A percentile compares a stretch with the other conserved stretches of the same genome.
Evolutionary conservation across 2,888 invertebrate genomes (phyloP).

Genomic region (Sinelater perroti): DNA sequence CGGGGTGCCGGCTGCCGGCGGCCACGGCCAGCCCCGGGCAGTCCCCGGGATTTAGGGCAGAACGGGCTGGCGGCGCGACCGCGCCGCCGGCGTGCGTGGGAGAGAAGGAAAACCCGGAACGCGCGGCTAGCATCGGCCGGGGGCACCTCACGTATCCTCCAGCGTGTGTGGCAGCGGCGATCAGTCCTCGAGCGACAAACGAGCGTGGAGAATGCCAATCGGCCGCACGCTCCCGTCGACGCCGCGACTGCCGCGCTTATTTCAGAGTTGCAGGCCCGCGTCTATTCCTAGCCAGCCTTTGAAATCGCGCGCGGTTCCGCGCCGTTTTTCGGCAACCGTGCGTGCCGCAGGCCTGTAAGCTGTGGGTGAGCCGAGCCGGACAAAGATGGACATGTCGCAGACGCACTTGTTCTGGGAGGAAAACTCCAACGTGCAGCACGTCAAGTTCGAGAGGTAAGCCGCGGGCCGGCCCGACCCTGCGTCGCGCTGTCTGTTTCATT

Average conservation of each 20-base stretch:
- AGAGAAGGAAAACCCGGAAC: slow-evolving; percentile 13
- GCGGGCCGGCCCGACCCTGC: background rate
- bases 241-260: slow-evolving; percentile 2
- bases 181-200: slow-evolving; percentile 49
- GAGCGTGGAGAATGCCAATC: slow-evolving; percentile 17
- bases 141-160: slow-evolving; percentile 53
- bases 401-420: slow-evolving; percentile 66
- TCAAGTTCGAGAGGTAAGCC: slow-evolving; percentile 66
- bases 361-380: too few species aligned
- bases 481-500: background rate
- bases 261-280: too few species aligned
- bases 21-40: too few species aligned
- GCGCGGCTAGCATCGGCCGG: slow-evolving; percentile 19
- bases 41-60: too few species aligned
- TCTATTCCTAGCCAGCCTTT: background rate
- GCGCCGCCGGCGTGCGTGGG: background rate
- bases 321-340: background rate
- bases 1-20: too few species aligned
- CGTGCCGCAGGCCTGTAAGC: background rate
- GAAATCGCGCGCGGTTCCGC: background rate
- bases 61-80: background rate
- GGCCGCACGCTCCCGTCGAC: background rate
- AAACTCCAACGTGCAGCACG: slow-evolving; percentile 62
- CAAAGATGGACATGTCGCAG: slow-evolving; percentile 53
- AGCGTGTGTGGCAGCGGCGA: slow-evolving; percentile 50